Percentiles rank a stretch among this genome's conserved stretches.
phyloP scores from a whole-genome alignment of 1,140 invertebrate species.

The Tigriopus japonicus region DNA sequence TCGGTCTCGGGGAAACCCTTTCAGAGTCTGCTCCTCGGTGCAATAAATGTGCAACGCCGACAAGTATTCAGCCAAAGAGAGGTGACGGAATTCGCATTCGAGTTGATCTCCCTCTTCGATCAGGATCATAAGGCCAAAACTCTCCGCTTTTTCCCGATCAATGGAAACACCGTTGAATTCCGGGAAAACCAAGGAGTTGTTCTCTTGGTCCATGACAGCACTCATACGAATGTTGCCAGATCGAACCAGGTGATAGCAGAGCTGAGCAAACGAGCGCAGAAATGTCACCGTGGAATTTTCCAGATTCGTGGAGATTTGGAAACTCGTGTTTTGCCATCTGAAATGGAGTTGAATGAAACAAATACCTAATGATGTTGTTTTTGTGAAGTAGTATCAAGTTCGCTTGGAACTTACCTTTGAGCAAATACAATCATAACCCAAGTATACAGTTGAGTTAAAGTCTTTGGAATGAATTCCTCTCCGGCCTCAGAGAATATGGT shows the following conservation, averaged over 20 bases:
- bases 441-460: constrained; percentile 14
- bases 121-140: constrained; percentile 6
- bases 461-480: constrained; percentile 10
- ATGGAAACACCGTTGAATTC: constrained; percentile 6
- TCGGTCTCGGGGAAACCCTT: constrained; percentile 6
- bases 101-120: neutral
- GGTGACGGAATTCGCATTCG: constrained; percentile 12
- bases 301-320: neutral
- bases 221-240: constrained; percentile 10
- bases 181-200: neutral
- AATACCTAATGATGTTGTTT: too few relatives aligned
- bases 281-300: constrained; percentile 6
- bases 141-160: constrained; percentile 4
- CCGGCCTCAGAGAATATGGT: constrained; percentile 14
- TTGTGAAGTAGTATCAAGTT: too few relatives aligned
- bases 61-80: constrained; percentile 15
- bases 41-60: constrained; percentile 9
- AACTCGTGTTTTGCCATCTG: constrained; percentile 12
- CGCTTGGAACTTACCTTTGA: neutral
- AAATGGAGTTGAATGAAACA: too few relatives aligned
- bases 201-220: neutral
- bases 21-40: neutral
- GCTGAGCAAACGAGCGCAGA: neutral
- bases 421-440: constrained; percentile 15
- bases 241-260: constrained; percentile 12